Evolutionary conservation across 1,140 invertebrate species (phyloP).

Genomic region (Drosophila ironensis): DNA sequence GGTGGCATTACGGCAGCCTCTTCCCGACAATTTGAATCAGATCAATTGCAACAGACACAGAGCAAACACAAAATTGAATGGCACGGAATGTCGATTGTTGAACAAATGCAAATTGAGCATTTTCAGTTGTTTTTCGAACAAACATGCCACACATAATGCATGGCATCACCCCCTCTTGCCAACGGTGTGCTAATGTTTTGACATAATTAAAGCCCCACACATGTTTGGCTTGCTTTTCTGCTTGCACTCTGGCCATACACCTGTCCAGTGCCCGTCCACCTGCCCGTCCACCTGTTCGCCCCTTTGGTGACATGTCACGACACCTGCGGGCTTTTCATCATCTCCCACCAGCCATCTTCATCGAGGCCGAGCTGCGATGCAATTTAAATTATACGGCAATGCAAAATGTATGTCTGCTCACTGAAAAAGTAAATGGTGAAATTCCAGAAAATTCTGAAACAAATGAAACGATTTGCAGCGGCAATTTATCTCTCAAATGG

Average conservation of each 20-base stretch:
- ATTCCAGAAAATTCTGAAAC: background rate
- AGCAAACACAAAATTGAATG: conserved; percentile 1
- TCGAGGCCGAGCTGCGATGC: conserved; percentile 4
- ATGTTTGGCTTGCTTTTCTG: conserved; percentile 30
- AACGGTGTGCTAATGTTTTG: conserved; percentile 28
- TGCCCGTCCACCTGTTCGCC: background rate
- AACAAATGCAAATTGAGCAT: conserved; percentile 24
- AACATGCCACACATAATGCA: conserved; percentile 32
- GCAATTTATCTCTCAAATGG: conserved; percentile 37
- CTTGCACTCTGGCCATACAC: conserved; percentile 11
- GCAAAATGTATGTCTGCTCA: no score
- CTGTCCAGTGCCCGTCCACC: background rate
- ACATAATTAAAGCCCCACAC: conserved; percentile 52
- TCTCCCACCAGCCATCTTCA: background rate
- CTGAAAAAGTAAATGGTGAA: no score
- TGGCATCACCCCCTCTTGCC: background rate
- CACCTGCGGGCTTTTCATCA: conserved; percentile 12
- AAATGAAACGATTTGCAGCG: conserved; percentile 21
- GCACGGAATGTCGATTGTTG: conserved; percentile 12
- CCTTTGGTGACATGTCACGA: conserved; percentile 31
- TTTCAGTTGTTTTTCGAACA: conserved; percentile 22
- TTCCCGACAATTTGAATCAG: background rate
- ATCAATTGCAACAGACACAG: background rate
- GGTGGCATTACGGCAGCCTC: background rate
- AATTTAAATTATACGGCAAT: conserved; percentile 29